Base-by-base conservation (phyloP, 2,888 invertebrate genomes). In the Pediacus dermestoides region DNA sequence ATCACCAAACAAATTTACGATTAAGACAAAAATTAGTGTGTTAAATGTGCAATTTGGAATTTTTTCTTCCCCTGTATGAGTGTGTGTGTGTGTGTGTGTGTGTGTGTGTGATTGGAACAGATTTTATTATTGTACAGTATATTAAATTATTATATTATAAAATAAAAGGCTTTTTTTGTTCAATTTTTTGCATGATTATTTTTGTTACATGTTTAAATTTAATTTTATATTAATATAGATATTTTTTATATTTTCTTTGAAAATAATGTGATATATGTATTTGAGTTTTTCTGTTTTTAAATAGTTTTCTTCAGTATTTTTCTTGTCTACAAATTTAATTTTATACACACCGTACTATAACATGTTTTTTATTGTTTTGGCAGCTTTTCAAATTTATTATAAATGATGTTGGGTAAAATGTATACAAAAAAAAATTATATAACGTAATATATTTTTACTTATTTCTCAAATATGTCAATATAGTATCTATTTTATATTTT, bases 161-260 rank as follows among this genome's bases (percentile, higher is more conserved):
- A 37, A n/a, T n/a, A n/a, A n/a, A n/a, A n/a, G n/a, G n/a, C n/a
- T 35, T 34, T 46, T 46, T 30, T 43, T 39, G 21, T 34, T 22
- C n/a, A 18, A 28, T 23, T 51, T 52, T 43, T 45, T 46, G 46
- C 46, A 52, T 52, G 51, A 46, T 46, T 47, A 46, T 53, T 52
- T 57, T 55, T 57, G 55, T 57, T 57, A 53, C 53, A 40, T 43
- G 41, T 12, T 50, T 53, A 45, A 51, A 47, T 48, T 53, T 50
- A 50, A 55, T 55, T 53, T 57, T 57, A 52, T 55, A n/a, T n/a
- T n/a, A 41, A 46, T 37, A 50, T 44, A 53, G 46, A 57, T 58
- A 56, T 57, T 57, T 23, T 23, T 23, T 23, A 56, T 52, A 55
- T 55, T 54, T 57, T 54, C 51, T 55, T 59, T 56, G 52, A 52